Conservation (phyloP, 2,797 vertebrate genomes). For the Lerista edwardsae region DNA sequence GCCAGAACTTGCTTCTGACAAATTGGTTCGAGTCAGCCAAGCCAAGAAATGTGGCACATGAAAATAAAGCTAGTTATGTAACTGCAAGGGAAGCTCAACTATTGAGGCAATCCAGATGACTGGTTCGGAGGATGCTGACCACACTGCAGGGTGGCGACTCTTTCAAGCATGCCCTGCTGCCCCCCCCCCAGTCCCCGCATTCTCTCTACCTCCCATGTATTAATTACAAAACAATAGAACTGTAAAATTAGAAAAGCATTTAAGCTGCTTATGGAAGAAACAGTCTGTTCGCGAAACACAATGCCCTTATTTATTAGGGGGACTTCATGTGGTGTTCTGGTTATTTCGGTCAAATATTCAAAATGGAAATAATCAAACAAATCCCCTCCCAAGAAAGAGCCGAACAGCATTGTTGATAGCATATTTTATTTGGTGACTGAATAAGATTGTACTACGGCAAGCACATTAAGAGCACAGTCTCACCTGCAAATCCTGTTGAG, state of each 20-base stretch:
- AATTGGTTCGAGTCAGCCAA: constrained; percentile 79
- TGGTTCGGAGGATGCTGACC: constrained; percentile 72
- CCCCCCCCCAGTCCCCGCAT: constrained; percentile 61
- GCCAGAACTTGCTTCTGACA: constrained; percentile 81
- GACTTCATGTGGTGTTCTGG: constrained; percentile 44
- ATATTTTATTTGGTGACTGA: neutral
- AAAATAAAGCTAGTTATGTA: constrained; percentile 78
- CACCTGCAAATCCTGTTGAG: neutral
- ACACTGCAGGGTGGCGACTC: constrained; percentile 66
- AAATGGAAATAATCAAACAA: neutral
- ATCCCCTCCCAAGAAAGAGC: neutral
- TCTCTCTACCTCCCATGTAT: constrained; percentile 4
- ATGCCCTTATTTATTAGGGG: constrained; percentile 43
- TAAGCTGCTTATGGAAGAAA: constrained; percentile 64
- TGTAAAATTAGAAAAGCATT: constrained; percentile 70
- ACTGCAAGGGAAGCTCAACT: constrained; percentile 75
- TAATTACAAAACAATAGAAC: constrained; percentile 50
- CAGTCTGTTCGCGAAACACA: constrained; percentile 40
- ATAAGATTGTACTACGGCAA: neutral
- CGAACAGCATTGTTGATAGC: rapidly evolving
- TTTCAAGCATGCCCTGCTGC: constrained; percentile 67
- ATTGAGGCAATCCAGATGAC: constrained; percentile 69
- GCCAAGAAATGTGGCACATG: constrained; percentile 78
- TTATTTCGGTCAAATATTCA: constrained; percentile 51
- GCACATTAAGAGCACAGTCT: neutral